A percentile compares a stretch with the other conserved stretches of the same genome.
These are phyloP conservation scores for Drosophila jambulina DNA, from an alignment of 1,140 invertebrate genomes.

Conservation along the genomic window DNA sequence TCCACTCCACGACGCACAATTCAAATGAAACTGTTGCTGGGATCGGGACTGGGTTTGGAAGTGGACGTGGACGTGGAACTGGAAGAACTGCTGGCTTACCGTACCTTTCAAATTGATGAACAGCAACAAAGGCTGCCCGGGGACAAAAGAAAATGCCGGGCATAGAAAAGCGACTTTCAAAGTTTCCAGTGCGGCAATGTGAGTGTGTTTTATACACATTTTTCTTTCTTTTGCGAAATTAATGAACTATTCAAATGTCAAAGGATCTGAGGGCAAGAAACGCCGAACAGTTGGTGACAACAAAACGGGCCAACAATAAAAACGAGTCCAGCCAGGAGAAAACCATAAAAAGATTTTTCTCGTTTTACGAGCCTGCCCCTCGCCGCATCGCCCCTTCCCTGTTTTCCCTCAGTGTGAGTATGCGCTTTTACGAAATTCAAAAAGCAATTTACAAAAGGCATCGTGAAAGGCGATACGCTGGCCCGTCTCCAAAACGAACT, in stretches of 20 bases:
- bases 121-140: conserved; percentile 72
- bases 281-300: conserved; percentile 72
- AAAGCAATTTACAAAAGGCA: conserved; percentile 83
- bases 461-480: conserved; percentile 79
- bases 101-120: conserved; percentile 82
- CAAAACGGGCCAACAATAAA: conserved; percentile 70
- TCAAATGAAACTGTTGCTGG: conserved; percentile 60
- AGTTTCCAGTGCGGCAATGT: conserved; percentile 63
- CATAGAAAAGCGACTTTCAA: conserved; percentile 79
- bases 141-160: conserved; percentile 73
- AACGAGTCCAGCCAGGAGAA: conserved; percentile 76
- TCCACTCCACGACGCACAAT: conserved; percentile 50
- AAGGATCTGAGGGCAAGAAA: conserved; percentile 76
- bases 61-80: conserved; percentile 8
- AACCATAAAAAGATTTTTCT: conserved; percentile 80
- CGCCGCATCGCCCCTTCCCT: neutral
- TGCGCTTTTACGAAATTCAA: conserved; percentile 81
- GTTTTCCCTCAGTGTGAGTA: conserved; percentile 28
- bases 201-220: conserved; percentile 65
- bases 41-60: conserved; percentile 21
- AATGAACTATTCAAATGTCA: conserved; percentile 84
- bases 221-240: conserved; percentile 74
- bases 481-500: conserved; percentile 16
- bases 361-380: conserved; percentile 64
- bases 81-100: conserved; percentile 61